These are phyloP conservation scores for Nemurella pictetii DNA, from an alignment of 2,888 invertebrate species.

Conservation along the genomic window DNA sequence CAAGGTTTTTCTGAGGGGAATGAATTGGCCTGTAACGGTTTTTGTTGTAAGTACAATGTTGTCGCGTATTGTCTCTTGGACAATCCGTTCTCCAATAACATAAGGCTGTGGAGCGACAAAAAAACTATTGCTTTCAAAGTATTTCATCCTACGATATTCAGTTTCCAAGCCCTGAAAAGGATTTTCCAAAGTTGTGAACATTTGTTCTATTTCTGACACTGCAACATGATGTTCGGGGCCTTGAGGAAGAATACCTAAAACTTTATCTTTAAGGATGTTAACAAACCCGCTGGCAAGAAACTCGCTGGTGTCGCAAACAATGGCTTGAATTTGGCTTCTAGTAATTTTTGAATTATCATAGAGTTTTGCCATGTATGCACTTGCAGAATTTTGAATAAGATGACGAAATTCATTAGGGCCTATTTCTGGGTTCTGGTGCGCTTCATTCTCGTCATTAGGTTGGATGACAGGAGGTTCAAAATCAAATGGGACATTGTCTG, in stretches of 20 bases:
- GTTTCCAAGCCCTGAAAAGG: slow-evolving; percentile 37
- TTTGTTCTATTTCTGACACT: neutral
- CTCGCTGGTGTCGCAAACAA: slow-evolving; percentile 23
- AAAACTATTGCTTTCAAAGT: slow-evolving; percentile 38
- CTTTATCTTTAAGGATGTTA: slow-evolving; percentile 20
- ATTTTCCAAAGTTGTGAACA: neutral
- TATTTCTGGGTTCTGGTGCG: neutral
- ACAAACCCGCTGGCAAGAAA: slow-evolving; percentile 29
- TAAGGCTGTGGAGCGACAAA: slow-evolving; percentile 37
- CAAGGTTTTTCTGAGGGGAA: neutral
- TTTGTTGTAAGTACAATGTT: neutral
- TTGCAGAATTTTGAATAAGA: neutral
- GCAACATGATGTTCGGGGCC: neutral
- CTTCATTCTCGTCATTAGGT: neutral
- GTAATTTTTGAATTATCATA: slow-evolving; percentile 34
- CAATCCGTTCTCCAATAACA: slow-evolving; percentile 1
- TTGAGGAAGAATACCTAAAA: neutral
- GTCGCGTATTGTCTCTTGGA: neutral
- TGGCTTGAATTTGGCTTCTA: slow-evolving; percentile 33
- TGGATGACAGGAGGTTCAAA: neutral
- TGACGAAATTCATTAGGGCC: neutral
- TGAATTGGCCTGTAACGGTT: neutral
- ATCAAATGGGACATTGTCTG: neutral
- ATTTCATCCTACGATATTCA: slow-evolving; percentile 38
- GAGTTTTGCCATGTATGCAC: slow-evolving; percentile 13